Evolutionary conservation across 1,140 invertebrate species (phyloP).

Genomic region (Hypothenemus hampei): DNA sequence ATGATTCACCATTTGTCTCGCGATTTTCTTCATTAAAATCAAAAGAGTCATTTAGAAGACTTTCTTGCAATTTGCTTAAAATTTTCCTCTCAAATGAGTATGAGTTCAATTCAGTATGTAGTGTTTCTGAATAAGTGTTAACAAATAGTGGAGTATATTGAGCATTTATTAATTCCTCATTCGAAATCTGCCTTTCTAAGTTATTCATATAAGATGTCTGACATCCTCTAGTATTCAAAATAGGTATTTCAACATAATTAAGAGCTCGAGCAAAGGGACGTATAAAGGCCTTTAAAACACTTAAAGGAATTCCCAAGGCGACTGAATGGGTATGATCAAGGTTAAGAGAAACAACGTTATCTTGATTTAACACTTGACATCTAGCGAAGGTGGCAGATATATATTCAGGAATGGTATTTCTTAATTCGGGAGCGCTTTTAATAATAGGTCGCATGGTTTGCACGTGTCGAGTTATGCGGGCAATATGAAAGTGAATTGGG

Average conservation of each 20-base stretch:
- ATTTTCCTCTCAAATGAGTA: constrained; percentile 33
- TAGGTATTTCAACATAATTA: constrained; percentile 30
- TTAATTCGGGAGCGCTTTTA: too few relatives aligned
- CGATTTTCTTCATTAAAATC: constrained; percentile 27
- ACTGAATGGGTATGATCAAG: constrained; percentile 33
- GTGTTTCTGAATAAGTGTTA: constrained; percentile 18
- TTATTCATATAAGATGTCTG: constrained; percentile 38
- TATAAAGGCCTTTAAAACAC: constrained; percentile 38
- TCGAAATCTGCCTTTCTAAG: constrained; percentile 2
- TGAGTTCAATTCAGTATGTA: not conserved
- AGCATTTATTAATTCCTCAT: constrained; percentile 1
- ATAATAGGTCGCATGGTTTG: constrained; percentile 29
- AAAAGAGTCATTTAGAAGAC: constrained; percentile 10
- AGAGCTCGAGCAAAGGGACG: constrained; percentile 39
- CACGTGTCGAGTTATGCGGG: constrained; percentile 26
- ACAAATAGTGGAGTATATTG: constrained; percentile 30
- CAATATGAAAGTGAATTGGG: constrained; percentile 43
- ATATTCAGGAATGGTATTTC: constrained; percentile 19
- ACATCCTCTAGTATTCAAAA: constrained; percentile 21
- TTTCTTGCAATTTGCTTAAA: constrained; percentile 32
- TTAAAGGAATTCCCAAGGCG: constrained; percentile 35
- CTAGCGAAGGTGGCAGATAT: not conserved
- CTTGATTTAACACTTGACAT: not conserved
- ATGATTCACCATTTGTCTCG: not conserved
- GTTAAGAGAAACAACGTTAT: constrained; percentile 32